phyloP scores from a whole-genome alignment of 1,140 invertebrate species.

The Aphelenchoides fujianensis region DNA sequence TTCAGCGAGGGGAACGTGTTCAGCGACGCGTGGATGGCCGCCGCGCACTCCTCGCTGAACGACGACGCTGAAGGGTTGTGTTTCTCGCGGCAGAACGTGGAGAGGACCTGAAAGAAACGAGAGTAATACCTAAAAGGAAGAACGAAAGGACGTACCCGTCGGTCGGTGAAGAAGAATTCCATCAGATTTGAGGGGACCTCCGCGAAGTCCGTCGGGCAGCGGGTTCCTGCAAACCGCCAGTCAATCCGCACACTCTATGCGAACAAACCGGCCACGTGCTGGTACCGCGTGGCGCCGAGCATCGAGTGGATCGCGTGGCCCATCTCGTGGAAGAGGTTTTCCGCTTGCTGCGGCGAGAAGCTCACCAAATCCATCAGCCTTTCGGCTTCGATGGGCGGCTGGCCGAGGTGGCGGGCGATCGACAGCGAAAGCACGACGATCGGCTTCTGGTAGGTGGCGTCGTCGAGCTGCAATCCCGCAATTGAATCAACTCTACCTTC shows the following conservation, averaged over 20 bases:
- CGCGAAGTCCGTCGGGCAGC: constrained; percentile 93
- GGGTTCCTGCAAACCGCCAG: constrained; percentile 68
- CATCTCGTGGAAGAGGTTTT: constrained; percentile 98
- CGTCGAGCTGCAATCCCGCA: constrained; percentile 51
- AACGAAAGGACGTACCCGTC: constrained; percentile 72
- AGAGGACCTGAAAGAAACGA: constrained; percentile 75
- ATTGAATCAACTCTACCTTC: too few relatives aligned
- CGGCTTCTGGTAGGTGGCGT: constrained; percentile 70
- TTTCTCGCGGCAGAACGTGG: constrained; percentile 69
- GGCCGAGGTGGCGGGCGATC: constrained; percentile 63
- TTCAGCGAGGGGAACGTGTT: constrained; percentile 44
- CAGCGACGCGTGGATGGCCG: constrained; percentile 41
- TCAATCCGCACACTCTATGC: background rate
- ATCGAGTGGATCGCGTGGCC: constrained; percentile 99
- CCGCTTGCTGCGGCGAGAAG: constrained; percentile 77
- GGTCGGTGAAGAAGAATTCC: constrained; percentile 93
- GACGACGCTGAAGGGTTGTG: constrained; percentile 13
- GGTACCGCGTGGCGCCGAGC: constrained; percentile 87
- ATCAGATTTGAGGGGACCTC: constrained; percentile 96
- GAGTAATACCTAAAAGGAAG: too few relatives aligned
- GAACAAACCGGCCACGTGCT: constrained; percentile 83
- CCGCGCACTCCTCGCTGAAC: constrained; percentile 38
- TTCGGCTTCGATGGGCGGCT: constrained; percentile 56
- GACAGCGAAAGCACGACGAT: constrained; percentile 87
- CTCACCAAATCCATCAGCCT: constrained; percentile 70